A percentile compares a stretch with the other conserved stretches of the same genome.
phyloP scores from a whole-genome alignment of 2,113 vertebrate species.

The Cygnus atratus region DNA sequence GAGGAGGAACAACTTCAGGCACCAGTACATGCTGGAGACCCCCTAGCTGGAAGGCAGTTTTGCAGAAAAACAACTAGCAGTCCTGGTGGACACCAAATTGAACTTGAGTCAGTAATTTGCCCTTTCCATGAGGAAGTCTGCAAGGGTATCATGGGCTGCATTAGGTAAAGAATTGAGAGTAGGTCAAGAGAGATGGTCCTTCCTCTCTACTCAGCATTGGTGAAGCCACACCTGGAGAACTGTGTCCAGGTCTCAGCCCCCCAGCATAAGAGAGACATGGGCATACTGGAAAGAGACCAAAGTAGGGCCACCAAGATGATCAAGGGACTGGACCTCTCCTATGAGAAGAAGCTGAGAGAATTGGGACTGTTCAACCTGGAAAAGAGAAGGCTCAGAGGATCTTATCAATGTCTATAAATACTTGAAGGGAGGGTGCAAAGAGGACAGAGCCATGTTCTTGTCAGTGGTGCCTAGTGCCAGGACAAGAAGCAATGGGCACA shows the following conservation, averaged over 20 bases:
- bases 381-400: neutral
- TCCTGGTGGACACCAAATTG: neutral
- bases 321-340: neutral
- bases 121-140: neutral
- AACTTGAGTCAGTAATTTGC: fast-evolving
- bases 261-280: neutral
- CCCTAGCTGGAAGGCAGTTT: too few species aligned
- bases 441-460: too few species aligned
- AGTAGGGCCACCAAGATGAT: neutral
- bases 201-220: neutral
- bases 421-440: too few species aligned
- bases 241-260: neutral
- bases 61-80: fast-evolving
- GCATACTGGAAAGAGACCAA: fast-evolving
- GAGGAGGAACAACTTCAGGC: fast-evolving
- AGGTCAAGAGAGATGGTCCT: neutral
- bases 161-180: neutral
- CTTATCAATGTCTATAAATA: too few species aligned
- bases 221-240: neutral
- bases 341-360: neutral
- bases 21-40: neutral
- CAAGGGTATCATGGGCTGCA: fast-evolving
- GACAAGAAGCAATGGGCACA: neutral
- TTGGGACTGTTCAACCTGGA: neutral
- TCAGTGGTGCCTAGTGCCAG: neutral